Base-by-base conservation (phyloP, 2,888 invertebrate genomes). In the Dolichopus griseipennis region DNA sequence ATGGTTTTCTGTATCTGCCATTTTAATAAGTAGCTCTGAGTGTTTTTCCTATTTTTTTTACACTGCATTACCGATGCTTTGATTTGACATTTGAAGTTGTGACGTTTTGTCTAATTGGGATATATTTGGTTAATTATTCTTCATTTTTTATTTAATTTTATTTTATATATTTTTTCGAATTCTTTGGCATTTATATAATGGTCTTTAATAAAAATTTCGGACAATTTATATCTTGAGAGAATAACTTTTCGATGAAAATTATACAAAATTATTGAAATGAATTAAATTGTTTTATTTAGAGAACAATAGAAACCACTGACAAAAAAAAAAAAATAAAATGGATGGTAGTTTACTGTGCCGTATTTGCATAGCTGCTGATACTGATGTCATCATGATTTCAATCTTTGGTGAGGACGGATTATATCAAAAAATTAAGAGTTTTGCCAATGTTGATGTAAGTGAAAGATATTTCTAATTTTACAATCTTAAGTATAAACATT, bases 371-470 rank as follows among this genome's bases (percentile, higher is more conserved):
- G 76, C 78, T 72, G 75, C 78, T 73, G 75, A 75, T 73, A 74
- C 75, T 73, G 76, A 75, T 71, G 62, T 21, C 22, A 62, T 79
- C 75, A 79, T 80, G 78, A 78, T 81, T 71, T 78, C 81, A 72
- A 81, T 80, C 72, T 80, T 81, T 71, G 80, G 81, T 70, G 79
- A 81, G 76, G 81, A 80, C 72, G 77, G 76, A 61, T 71, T 80
- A 65, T 80, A 80, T 79, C 76, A 77, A 72, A 81, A 81, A 75
- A 80, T 80, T 68, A 78, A 77, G 72, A 77, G 77, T 70, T 73
- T 80, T 73, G 80, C 80, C 68, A 77, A 80, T 75, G 79, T 80
- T 66, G 76, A 81, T 78, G 80, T 81, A 74, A 71, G 68, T 72
- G 21, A 43, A 33, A 61, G 5, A 27, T 20, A 65, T 52, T 22